These are phyloP conservation scores for Tribolium madens DNA, from an alignment of 1,140 invertebrate species.

Conservation along the genomic window DNA sequence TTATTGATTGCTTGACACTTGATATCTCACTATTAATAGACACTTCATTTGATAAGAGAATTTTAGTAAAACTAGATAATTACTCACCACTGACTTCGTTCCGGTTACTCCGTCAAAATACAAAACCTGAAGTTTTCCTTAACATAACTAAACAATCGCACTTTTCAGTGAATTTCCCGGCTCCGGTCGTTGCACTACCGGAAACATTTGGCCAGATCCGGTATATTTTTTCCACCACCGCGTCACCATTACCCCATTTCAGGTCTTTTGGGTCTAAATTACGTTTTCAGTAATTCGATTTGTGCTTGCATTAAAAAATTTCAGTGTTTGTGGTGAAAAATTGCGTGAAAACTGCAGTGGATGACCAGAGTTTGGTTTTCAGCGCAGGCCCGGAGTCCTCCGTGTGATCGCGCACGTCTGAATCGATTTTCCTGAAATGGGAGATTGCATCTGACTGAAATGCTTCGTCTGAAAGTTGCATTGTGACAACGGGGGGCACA, in stretches of 20 bases:
- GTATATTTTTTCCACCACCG: conserved; percentile 17
- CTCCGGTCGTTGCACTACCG: conserved; percentile 40
- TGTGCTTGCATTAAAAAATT: too few relatives aligned
- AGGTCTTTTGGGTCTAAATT: too few relatives aligned
- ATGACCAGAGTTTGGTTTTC: conserved; percentile 10
- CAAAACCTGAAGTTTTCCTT: not conserved
- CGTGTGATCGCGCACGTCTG: conserved; percentile 34
- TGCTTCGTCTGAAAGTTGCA: not conserved
- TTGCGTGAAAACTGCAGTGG: conserved; percentile 20
- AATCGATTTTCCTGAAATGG: conserved; percentile 38
- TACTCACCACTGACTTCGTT: not conserved
- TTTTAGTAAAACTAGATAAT: not conserved
- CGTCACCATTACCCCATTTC: not conserved
- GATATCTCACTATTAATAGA: not conserved
- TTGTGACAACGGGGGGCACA: not conserved
- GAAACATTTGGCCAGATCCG: conserved; percentile 38
- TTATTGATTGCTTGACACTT: not conserved
- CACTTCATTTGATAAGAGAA: not conserved
- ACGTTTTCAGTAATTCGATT: too few relatives aligned
- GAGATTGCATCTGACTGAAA: conserved; percentile 23
- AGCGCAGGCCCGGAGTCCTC: conserved; percentile 34
- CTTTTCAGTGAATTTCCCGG: not conserved
- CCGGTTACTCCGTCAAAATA: not conserved
- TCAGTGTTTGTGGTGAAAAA: not conserved
- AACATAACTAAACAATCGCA: not conserved